Percentiles rank a stretch among this genome's conserved stretches.
These are phyloP conservation scores for Motacilla alba DNA, from an alignment of 2,113 vertebrate genomes.

Conservation along the genomic window DNA sequence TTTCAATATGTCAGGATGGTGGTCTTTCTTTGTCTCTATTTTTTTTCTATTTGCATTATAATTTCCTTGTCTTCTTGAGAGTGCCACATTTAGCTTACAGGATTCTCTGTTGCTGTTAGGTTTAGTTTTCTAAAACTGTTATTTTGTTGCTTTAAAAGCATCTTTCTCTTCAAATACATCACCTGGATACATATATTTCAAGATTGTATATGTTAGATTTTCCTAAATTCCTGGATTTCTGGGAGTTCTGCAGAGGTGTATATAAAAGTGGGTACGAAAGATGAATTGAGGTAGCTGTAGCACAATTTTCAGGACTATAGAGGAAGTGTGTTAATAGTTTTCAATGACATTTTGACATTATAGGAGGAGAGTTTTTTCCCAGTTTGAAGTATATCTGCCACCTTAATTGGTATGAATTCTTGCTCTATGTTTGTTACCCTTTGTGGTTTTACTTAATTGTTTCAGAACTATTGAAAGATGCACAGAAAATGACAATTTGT, in stretches of 20 bases:
- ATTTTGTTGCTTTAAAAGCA: neutral
- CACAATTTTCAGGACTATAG: neutral
- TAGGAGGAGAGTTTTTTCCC: neutral
- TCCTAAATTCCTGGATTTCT: neutral
- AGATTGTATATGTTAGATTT: neutral
- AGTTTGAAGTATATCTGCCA: neutral
- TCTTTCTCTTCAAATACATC: neutral
- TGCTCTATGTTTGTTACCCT: rapidly evolving
- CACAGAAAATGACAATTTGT: neutral
- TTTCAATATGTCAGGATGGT: neutral
- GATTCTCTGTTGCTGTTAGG: neutral
- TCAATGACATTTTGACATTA: neutral
- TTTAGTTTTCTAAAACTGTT: neutral
- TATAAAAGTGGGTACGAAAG: neutral
- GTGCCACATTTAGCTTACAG: neutral
- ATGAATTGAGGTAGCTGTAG: neutral
- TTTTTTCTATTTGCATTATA: neutral
- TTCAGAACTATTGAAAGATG: neutral
- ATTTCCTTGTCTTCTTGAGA: neutral
- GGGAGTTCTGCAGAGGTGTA: neutral
- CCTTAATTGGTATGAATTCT: neutral
- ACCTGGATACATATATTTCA: neutral
- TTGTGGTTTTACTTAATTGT: neutral
- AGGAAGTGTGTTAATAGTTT: neutral
- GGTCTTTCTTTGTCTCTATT: neutral